Conservation (phyloP, 1,140 invertebrate genomes). For the Drosophila lowei region DNA sequence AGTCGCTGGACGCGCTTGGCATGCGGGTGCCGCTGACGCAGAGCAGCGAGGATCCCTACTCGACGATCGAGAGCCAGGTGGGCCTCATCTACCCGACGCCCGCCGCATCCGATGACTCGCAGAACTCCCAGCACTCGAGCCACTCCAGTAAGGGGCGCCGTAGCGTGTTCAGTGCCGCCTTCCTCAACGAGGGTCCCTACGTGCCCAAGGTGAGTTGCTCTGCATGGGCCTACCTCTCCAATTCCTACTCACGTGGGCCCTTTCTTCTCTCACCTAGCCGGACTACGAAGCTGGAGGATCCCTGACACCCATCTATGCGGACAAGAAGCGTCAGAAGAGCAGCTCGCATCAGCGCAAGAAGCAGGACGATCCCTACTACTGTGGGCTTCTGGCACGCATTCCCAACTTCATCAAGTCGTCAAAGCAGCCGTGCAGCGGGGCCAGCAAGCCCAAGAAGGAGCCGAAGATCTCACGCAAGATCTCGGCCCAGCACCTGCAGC, state of each 20-base stretch:
- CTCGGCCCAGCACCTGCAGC: conserved; percentile 67
- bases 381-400: conserved; percentile 90
- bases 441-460: conserved; percentile 73
- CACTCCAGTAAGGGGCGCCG: conserved; percentile 73
- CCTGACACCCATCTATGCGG: conserved; percentile 58
- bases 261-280: conserved; percentile 45
- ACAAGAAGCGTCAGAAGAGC: conserved; percentile 69
- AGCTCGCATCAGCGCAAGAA: conserved; percentile 82
- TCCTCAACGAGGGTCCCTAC: conserved; percentile 78
- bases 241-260: background rate
- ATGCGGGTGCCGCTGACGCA: conserved; percentile 66
- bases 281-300: conserved; percentile 67
- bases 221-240: too few species aligned
- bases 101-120: conserved; percentile 78
- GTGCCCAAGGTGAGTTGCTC: conserved; percentile 70
- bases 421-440: conserved; percentile 53
- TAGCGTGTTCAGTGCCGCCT: conserved; percentile 73
- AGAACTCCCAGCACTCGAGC: conserved; percentile 75
- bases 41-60: conserved; percentile 79
- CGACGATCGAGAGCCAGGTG: conserved; percentile 81
- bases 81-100: conserved; percentile 79
- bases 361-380: conserved; percentile 92
- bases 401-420: conserved; percentile 89
- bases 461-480: conserved; percentile 80
- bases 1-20: conserved; percentile 71